phyloP scores from a whole-genome alignment of 2,797 vertebrate species.

The Parauchenoglanis punctatus region DNA sequence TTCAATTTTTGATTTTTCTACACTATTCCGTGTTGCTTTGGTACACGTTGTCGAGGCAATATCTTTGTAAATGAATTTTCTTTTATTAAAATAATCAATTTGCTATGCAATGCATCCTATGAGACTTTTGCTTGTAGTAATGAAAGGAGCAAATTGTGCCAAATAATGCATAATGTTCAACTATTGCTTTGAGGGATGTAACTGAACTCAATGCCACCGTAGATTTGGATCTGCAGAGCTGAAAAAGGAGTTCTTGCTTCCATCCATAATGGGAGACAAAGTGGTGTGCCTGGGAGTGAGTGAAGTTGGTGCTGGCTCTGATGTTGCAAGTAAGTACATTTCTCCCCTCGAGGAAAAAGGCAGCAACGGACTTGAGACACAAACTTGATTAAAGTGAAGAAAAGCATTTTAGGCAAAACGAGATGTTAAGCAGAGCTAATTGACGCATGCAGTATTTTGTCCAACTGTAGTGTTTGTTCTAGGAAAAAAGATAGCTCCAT shows the following conservation, averaged over 20 bases:
- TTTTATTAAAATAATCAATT: conserved; percentile 13
- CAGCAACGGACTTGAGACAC: conserved; percentile 4
- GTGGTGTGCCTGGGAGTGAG: conserved; percentile 86
- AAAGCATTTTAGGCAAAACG: conserved; percentile 28
- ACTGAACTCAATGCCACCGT: conserved; percentile 28
- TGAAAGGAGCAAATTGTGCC: not conserved
- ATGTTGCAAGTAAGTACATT: conserved; percentile 81
- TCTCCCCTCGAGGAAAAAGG: not conserved
- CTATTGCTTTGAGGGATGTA: conserved; percentile 28
- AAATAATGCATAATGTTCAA: conserved; percentile 28
- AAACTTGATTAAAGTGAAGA: conserved; percentile 21
- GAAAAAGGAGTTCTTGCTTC: conserved; percentile 80
- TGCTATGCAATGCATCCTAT: not conserved
- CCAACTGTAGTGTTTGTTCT: not conserved
- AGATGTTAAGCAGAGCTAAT: conserved; percentile 17
- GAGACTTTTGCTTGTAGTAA: not conserved
- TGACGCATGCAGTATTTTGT: conserved; percentile 7
- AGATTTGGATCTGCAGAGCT: conserved; percentile 84
- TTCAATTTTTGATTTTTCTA: not conserved
- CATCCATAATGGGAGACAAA: conserved; percentile 81
- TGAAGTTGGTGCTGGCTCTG: conserved; percentile 83
- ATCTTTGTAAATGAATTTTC: not conserved
- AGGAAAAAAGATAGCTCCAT: not conserved
- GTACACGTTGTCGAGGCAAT: not conserved
- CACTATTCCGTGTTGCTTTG: conserved; percentile 6